A percentile compares a stretch with the other conserved stretches of the same genome.
Evolutionary conservation across 2,797 vertebrate species (phyloP).

Genomic region (Diplodus puntazzo): DNA sequence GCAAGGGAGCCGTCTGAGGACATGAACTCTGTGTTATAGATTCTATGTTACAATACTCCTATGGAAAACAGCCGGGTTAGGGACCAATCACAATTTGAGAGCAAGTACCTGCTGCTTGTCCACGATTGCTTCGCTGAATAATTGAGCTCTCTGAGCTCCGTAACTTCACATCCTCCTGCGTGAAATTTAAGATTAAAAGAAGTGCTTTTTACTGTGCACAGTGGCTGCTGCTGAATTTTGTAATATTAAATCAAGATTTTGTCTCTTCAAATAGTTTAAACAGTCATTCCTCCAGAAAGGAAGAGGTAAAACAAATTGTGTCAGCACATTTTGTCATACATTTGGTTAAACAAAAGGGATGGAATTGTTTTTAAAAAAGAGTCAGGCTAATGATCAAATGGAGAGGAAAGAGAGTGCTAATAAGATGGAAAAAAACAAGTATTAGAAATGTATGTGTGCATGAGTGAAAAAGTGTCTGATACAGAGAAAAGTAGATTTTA

Average conservation of each 20-base stretch:
- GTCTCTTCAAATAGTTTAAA: slow-evolving; percentile 20
- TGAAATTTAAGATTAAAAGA: slow-evolving; percentile 47
- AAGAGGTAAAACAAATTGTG: not conserved
- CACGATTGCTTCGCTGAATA: slow-evolving; percentile 57
- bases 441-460: slow-evolving; percentile 1
- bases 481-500: slow-evolving; percentile 17
- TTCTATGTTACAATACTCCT: slow-evolving; percentile 36
- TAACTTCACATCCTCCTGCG: slow-evolving; percentile 47
- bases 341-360: slow-evolving; percentile 20
- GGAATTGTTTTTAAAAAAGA: not conserved
- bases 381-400: slow-evolving; percentile 10
- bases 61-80: slow-evolving; percentile 33
- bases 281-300: not conserved
- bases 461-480: slow-evolving; percentile 5
- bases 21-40: slow-evolving; percentile 10
- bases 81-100: slow-evolving; percentile 38
- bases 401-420: not conserved
- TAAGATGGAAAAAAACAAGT: not conserved
- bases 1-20: slow-evolving; percentile 33
- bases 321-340: slow-evolving; percentile 40
- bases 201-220: slow-evolving; percentile 32
- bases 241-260: slow-evolving; percentile 35
- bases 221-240: slow-evolving; percentile 14
- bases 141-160: slow-evolving; percentile 44
- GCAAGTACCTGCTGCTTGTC: slow-evolving; percentile 50